Evolutionary conservation across 2,888 invertebrate species (phyloP), one percentile per base, ranked within the genome.

Genomic region (Cheilosia vernalis): DNA sequence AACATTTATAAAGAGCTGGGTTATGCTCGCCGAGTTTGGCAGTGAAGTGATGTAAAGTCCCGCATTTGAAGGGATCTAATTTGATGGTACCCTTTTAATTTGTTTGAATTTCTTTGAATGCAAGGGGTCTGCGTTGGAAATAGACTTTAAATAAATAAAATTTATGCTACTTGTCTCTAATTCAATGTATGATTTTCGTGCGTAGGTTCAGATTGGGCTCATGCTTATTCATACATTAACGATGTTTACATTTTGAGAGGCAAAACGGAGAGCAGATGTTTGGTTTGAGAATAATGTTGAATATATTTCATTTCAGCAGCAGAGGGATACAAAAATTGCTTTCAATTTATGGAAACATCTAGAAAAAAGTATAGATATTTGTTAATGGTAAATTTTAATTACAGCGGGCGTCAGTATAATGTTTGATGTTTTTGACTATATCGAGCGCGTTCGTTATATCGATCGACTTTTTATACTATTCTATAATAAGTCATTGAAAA

Each of bases 11-110:
- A 37, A 37, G 15, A 33, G 30, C 15, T 10, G 17, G 44, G 17
- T 13, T 37, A 13, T 13, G 3, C 13, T 13, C 37, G 4, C 37
- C 1, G 42, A 19, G 10, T 30, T 42, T 67, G 66, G 17, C 49
- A 64, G 53, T 53, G 4, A 55, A 30, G 58, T 37, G 58, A 40
- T 42, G 40, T 27, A 17, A 27, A 37, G 61, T n/a, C 30, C 17
- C 44, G 24, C 24, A 42, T 42, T 9, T 13, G 58, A 24, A 40
- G 24, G 9, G 58, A 60, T 40, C 21, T 40, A 13, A 24, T 42
- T 37, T 49, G 58, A 1, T 19, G 49, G 49, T 24, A n/a, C 49
- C 49, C 17, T 49, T 70, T 70, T 58, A 70, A 58, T 70, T 70
- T 58, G 58, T 37, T 70, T 44, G 33, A n/a, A 21, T n/a, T 30